Evolutionary conservation across 1,140 invertebrate genomes (phyloP).

Genomic region (Agrilus planipennis): DNA sequence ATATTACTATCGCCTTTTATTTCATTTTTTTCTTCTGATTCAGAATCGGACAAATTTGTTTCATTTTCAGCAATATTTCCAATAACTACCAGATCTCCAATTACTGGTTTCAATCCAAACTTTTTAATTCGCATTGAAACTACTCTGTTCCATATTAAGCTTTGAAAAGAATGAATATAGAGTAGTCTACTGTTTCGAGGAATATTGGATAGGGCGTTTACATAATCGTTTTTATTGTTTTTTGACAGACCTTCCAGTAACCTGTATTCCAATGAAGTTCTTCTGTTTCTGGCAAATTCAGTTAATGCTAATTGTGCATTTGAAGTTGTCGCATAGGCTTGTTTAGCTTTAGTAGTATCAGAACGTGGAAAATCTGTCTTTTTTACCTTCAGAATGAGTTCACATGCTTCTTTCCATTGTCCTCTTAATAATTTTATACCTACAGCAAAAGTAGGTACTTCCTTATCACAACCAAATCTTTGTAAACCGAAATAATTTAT

Average conservation of each 20-base stretch:
- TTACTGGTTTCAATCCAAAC: constrained; percentile 48
- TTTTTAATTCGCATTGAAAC: constrained; percentile 61
- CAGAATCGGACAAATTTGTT: constrained; percentile 10
- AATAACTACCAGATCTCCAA: constrained; percentile 59
- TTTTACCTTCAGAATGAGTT: constrained; percentile 66
- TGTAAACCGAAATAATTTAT: constrained; percentile 98
- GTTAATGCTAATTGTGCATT: constrained; percentile 45
- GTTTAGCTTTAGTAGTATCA: constrained; percentile 41
- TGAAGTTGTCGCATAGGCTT: constrained; percentile 49
- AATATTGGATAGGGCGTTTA: constrained; percentile 48
- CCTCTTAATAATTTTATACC: constrained; percentile 68
- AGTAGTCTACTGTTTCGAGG: constrained; percentile 72
- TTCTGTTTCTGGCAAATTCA: constrained; percentile 30
- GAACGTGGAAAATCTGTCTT: constrained; percentile 38
- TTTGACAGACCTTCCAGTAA: constrained; percentile 50
- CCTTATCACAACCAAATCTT: constrained; percentile 77
- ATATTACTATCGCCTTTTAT: constrained; percentile 19
- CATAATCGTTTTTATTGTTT: constrained; percentile 42
- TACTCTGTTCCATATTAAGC: constrained; percentile 76
- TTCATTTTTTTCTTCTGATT: constrained; percentile 16
- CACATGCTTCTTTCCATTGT: constrained; percentile 65
- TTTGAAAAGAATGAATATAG: constrained; percentile 95
- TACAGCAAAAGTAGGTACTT: constrained; percentile 72
- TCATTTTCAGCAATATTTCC: constrained; percentile 14
- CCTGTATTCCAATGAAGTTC: constrained; percentile 53